Percentiles rank a stretch among this genome's conserved stretches.
These are phyloP conservation scores for Oreochromis niloticus DNA, from an alignment of 2,113 vertebrate species.

Conservation along the genomic window DNA sequence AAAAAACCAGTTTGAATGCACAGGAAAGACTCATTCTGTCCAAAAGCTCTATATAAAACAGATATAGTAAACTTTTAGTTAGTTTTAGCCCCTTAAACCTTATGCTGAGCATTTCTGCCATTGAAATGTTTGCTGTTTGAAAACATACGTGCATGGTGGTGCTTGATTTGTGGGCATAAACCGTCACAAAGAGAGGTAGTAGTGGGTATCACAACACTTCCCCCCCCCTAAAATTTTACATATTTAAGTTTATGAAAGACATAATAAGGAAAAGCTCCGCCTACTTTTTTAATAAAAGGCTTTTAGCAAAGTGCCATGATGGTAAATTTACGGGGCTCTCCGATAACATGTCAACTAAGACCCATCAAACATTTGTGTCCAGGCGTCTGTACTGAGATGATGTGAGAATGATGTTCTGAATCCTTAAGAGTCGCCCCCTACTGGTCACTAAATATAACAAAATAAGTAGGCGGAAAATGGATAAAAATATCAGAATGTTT, in stretches of 20 bases:
- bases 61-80: neutral
- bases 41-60: neutral
- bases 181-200: neutral
- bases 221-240: neutral
- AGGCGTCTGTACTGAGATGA: rapidly evolving
- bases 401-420: neutral
- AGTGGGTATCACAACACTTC: neutral
- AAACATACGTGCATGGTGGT: rapidly evolving
- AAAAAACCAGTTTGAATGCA: rapidly evolving
- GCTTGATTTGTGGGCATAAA: neutral
- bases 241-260: neutral
- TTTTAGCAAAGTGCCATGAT: neutral
- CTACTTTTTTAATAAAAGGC: neutral
- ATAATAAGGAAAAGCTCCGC: neutral
- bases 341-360: neutral
- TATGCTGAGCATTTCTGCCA: neutral
- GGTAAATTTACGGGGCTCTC: rapidly evolving
- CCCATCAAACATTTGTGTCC: neutral
- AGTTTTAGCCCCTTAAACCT: neutral
- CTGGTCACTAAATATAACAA: neutral
- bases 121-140: neutral
- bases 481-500: neutral
- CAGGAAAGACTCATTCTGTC: rapidly evolving
- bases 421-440: neutral
- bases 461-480: neutral